These are phyloP conservation scores for Syngnathus acus DNA, from an alignment of 2,797 vertebrate genomes.

Conservation along the genomic window DNA sequence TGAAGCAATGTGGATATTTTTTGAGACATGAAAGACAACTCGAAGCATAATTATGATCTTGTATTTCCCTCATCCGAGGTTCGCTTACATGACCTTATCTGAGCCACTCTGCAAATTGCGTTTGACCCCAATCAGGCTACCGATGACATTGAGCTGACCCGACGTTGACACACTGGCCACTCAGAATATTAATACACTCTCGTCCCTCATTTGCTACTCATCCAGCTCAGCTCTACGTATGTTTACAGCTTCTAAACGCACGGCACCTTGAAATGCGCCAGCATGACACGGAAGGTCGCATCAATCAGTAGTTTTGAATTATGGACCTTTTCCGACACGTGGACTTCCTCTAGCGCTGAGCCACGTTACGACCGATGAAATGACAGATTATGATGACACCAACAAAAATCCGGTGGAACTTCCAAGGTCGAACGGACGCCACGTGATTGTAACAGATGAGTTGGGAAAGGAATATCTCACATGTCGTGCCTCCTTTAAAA, in stretches of 20 bases:
- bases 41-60: constrained; percentile 6
- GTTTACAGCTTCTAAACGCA: neutral
- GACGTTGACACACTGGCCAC: constrained; percentile 8
- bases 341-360: neutral
- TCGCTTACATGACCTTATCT: constrained; percentile 17
- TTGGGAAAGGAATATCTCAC: neutral
- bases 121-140: constrained; percentile 24
- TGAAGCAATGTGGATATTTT: neutral
- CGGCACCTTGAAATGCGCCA: constrained; percentile 7
- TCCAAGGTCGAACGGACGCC: neutral
- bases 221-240: neutral
- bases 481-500: neutral
- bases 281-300: constrained; percentile 6
- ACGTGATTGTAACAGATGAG: too few species aligned
- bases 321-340: constrained; percentile 2
- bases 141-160: constrained; percentile 14
- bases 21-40: neutral
- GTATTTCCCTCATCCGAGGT: constrained; percentile 23
- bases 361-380: neutral
- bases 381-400: neutral
- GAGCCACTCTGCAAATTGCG: constrained; percentile 18
- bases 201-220: neutral
- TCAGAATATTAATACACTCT: neutral
- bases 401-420: neutral
- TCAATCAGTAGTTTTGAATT: constrained; percentile 28